phyloP scores from a whole-genome alignment of 2,797 vertebrate species.

The Phylloscopus collybita region DNA sequence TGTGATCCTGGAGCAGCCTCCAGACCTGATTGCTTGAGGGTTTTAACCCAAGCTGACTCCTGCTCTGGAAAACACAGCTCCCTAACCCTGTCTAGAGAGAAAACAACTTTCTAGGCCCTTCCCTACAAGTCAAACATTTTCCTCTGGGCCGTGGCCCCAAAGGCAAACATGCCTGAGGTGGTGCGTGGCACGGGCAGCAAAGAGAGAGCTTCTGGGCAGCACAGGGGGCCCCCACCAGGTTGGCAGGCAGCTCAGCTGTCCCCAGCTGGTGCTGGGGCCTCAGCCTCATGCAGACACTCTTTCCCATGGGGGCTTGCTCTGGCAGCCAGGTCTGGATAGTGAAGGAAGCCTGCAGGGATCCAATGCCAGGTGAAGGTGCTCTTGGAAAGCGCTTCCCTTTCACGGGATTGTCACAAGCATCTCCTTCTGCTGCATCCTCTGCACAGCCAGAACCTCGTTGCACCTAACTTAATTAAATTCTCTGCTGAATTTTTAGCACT shows the following conservation, averaged over 20 bases:
- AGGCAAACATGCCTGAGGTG: slow-evolving; percentile 67
- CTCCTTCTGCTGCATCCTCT: background rate
- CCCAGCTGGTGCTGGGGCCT: background rate
- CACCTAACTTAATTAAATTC: background rate
- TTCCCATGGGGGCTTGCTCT: background rate
- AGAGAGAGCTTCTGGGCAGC: background rate
- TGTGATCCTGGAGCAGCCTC: background rate
- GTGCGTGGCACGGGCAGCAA: background rate
- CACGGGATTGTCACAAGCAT: fast-evolving
- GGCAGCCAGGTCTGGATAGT: background rate
- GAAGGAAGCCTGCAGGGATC: background rate
- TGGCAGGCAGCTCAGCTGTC: background rate
- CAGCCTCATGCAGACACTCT: background rate
- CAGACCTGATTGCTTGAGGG: background rate
- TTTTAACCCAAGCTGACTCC: background rate
- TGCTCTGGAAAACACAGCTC: background rate
- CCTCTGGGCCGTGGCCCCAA: slow-evolving; percentile 17
- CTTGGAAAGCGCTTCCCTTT: fast-evolving
- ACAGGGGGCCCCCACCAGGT: background rate
- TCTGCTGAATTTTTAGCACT: background rate
- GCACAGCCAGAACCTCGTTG: background rate
- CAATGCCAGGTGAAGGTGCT: background rate
- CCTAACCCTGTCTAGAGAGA: background rate
- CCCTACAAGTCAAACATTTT: slow-evolving; percentile 73
- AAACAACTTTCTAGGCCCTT: slow-evolving; percentile 35